A percentile compares a stretch with the other conserved stretches of the same genome.
Conservation (phyloP, 2,113 vertebrate genomes). For the Dipodomys spectabilis region DNA sequence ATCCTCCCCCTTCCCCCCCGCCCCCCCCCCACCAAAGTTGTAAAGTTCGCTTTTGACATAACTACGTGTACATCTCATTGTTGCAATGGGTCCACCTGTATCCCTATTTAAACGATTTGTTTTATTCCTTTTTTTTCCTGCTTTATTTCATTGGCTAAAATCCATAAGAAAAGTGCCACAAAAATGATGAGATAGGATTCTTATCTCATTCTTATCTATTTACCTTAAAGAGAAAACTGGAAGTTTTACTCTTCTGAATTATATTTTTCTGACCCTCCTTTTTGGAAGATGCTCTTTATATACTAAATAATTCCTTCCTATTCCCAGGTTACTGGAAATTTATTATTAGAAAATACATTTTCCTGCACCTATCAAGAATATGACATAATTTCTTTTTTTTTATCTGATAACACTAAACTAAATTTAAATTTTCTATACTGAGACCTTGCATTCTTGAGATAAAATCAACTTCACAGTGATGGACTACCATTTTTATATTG, state of each 20-base stretch:
- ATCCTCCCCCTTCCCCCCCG: too few species aligned
- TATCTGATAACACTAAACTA: constrained; percentile 43
- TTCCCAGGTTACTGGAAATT: not conserved
- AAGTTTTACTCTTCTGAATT: not conserved
- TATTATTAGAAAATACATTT: constrained; percentile 6
- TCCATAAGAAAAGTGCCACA: not conserved
- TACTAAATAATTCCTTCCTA: constrained; percentile 37
- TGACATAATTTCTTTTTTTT: not conserved
- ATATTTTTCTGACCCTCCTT: not conserved
- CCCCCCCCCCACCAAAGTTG: too few species aligned
- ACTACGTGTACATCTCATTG: too few species aligned
- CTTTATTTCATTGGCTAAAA: constrained; percentile 29
- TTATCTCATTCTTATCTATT: not conserved
- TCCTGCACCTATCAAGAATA: not conserved
- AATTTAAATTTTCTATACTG: constrained; percentile 35
- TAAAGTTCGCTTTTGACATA: too few species aligned
- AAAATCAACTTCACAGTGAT: not conserved
- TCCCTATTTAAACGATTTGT: too few species aligned
- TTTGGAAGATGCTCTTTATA: not conserved
- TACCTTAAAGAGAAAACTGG: not conserved
- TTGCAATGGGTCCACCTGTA: too few species aligned
- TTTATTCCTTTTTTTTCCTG: not conserved
- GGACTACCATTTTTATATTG: not conserved
- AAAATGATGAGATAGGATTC: not conserved
- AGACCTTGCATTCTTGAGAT: constrained; percentile 29